phyloP scores from a whole-genome alignment of 2,888 invertebrate species.

The Caenorhabditis virilis region DNA sequence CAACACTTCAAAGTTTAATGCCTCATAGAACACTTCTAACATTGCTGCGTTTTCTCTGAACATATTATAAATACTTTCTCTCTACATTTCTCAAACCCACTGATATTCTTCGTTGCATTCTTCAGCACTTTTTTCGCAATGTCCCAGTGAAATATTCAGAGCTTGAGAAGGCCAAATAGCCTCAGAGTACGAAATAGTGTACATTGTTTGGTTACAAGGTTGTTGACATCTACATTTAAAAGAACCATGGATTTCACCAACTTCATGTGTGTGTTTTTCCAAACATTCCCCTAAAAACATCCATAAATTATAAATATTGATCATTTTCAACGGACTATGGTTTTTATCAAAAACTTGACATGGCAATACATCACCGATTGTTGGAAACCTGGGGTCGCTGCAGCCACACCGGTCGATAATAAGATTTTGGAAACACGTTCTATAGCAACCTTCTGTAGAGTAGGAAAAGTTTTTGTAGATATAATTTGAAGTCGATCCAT shows the following conservation, averaged over 20 bases:
- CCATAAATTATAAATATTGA: not conserved
- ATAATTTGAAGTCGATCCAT: constrained; percentile 52
- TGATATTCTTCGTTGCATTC: constrained; percentile 64
- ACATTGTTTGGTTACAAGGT: constrained; percentile 64
- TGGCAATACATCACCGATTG: constrained; percentile 48
- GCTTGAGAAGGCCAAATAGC: constrained; percentile 66
- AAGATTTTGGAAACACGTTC: constrained; percentile 64
- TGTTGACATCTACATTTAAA: constrained; percentile 62
- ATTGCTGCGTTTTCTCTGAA: constrained; percentile 67
- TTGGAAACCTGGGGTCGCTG: constrained; percentile 66
- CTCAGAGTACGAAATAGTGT: constrained; percentile 62
- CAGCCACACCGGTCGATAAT: constrained; percentile 62
- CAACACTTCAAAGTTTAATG: constrained; percentile 66
- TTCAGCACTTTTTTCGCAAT: constrained; percentile 51
- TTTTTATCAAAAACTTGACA: constrained; percentile 62
- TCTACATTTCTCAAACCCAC: constrained; percentile 22
- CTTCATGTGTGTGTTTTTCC: constrained; percentile 57
- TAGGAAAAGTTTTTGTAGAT: constrained; percentile 62
- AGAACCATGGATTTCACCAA: constrained; percentile 55
- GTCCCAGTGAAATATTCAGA: constrained; percentile 57
- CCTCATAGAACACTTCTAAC: constrained; percentile 68
- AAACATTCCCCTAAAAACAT: constrained; percentile 59
- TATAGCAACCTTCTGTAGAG: constrained; percentile 66
- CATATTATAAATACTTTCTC: not conserved
- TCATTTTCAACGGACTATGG: constrained; percentile 29